Base-by-base conservation (phyloP, 2,888 invertebrate species). In the Ischnus inquisitorius region DNA sequence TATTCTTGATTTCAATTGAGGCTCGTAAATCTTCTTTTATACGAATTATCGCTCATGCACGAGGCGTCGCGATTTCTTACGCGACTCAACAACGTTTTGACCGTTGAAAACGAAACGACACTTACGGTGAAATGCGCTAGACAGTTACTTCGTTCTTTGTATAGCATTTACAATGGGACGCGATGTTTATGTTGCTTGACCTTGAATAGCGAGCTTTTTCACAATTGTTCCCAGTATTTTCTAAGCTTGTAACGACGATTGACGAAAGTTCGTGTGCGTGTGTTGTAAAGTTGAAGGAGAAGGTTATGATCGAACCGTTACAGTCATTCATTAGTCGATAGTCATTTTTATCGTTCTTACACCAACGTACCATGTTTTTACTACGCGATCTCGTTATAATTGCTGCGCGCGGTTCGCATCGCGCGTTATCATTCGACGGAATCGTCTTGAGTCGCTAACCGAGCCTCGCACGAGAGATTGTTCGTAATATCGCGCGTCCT, bases 321-420 rank as follows among this genome's bases (percentile, higher is more conserved):
- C 16, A 51, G 19, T 16, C 6, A 6, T 51, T 72, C 16, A n/a
- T 72, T 60, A 72, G 16, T n/a, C 39, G 3, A 3, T 25, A 16
- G 8, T 25, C 10, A 14, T 43, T 46, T 60, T 60, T 60, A 60
- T 46, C 60, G 25, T 60, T 43, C 28, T 72, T 28, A 60, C 43
- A 46, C 22, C 43, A 28, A 22, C 25, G 25, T 41, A 60, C 28
- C 5, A 28, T 19, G 60, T 72, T 72, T 12, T 41, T 72, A 14
- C n/a, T 72, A 12, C 46, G 46, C n/a, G 46, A 46, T 72, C 12
- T 65, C 25, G 3, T 14, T 16, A 71, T 60, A 60, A 60, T 12
- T 28, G 14, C 25, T 25, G 22, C 60, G 25, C 25, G 60, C 14
- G 14, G 60, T 60, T 60, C 5, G 1, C 5, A 60, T 25, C n/a